A percentile compares a stretch with the other conserved stretches of the same genome.
These are phyloP conservation scores for Lithophane socia DNA, from an alignment of 2,888 invertebrate genomes.

Conservation along the genomic window DNA sequence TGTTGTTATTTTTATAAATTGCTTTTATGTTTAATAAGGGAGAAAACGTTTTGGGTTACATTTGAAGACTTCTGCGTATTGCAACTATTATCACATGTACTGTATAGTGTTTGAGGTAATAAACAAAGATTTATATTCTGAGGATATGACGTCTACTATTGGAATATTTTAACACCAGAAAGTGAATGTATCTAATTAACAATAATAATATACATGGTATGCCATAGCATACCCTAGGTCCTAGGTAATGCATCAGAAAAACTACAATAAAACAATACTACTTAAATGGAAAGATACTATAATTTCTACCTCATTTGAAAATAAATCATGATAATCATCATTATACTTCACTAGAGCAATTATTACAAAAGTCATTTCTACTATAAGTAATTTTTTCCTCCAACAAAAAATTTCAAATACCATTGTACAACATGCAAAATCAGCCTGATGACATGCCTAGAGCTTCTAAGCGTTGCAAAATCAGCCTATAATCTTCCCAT, in stretches of 20 bases:
- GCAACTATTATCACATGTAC: not conserved
- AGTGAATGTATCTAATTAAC: not conserved
- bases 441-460: too few species aligned
- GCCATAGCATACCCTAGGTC: not conserved
- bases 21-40: not conserved
- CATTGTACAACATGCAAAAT: not conserved
- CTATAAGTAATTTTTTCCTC: too few species aligned
- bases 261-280: not conserved
- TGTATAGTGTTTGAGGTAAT: not conserved
- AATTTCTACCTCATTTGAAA: too few species aligned
- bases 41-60: not conserved
- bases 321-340: not conserved
- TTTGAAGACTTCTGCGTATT: not conserved
- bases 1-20: not conserved
- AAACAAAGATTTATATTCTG: not conserved
- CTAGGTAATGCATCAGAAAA: not conserved
- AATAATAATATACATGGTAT: too few species aligned
- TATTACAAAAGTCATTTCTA: not conserved
- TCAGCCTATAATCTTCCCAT: too few species aligned
- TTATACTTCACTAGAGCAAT: not conserved
- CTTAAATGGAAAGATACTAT: not conserved
- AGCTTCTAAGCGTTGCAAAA: too few species aligned
- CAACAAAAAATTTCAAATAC: not conserved
- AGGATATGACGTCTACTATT: not conserved
- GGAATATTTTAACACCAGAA: not conserved